Evolutionary conservation across 2,888 invertebrate species (phyloP).

Genomic region (Spodoptera exigua): DNA sequence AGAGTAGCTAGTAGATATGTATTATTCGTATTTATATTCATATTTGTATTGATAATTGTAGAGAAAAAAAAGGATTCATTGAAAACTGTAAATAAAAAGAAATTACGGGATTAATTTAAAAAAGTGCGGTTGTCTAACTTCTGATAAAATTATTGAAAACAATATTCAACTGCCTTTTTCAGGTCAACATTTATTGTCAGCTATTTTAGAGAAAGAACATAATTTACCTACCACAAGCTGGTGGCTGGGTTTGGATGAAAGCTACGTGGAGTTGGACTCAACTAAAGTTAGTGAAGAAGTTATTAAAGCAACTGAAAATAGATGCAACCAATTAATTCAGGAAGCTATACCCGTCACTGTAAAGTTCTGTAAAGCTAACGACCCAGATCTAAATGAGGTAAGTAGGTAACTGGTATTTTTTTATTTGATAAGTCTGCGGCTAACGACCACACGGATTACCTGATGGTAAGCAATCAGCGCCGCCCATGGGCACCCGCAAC

Average conservation of each 20-base stretch:
- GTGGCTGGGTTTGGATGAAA: slow-evolving; percentile 94
- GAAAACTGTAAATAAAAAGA: too few species aligned
- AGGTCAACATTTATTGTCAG: slow-evolving; percentile 95
- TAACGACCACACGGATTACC: too few species aligned
- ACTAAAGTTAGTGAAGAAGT: slow-evolving; percentile 86
- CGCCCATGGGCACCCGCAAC: too few species aligned
- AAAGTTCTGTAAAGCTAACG: slow-evolving; percentile 90
- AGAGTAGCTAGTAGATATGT: too few species aligned
- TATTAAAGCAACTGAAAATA: slow-evolving; percentile 88
- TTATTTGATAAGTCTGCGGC: not conserved
- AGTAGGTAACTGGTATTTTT: slow-evolving; percentile 3
- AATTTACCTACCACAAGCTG: slow-evolving; percentile 93
- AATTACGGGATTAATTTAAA: too few species aligned
- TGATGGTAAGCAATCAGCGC: too few species aligned
- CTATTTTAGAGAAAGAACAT: slow-evolving; percentile 92
- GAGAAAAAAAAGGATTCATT: too few species aligned
- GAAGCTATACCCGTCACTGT: slow-evolving; percentile 91
- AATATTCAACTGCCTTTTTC: too few species aligned
- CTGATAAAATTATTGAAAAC: too few species aligned
- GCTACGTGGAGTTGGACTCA: slow-evolving; percentile 92
- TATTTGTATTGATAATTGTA: too few species aligned
- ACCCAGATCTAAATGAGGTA: slow-evolving; percentile 88
- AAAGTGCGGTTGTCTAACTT: too few species aligned
- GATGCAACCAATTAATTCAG: slow-evolving; percentile 92
- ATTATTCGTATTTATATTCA: too few species aligned